Evolutionary conservation across 2,113 vertebrate species (phyloP).

Genomic region (Lycaon pictus): DNA sequence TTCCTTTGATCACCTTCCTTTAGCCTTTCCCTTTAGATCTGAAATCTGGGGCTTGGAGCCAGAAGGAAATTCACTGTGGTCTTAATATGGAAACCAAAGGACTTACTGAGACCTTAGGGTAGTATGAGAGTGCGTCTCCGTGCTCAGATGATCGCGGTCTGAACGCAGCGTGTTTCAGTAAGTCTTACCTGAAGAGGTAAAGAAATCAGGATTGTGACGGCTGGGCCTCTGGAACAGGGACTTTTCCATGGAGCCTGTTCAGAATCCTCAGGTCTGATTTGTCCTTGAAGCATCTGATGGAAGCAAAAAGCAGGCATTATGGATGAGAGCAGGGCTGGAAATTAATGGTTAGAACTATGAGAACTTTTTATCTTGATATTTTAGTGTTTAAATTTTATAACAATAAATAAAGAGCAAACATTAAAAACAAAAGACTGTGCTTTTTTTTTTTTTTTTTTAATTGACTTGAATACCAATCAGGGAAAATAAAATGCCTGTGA

Average conservation of each 20-base stretch:
- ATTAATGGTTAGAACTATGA: slow-evolving; percentile 53
- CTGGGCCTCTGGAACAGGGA: not conserved
- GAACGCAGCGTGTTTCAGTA: not conserved
- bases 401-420: slow-evolving; percentile 63
- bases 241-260: slow-evolving; percentile 26
- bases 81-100: not conserved
- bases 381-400: slow-evolving; percentile 66
- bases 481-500: slow-evolving; percentile 67
- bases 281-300: not conserved
- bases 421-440: slow-evolving; percentile 2
- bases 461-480: slow-evolving; percentile 67
- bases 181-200: slow-evolving; percentile 47
- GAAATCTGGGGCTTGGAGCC: slow-evolving; percentile 49
- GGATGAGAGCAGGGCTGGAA: not conserved
- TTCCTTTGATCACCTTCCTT: slow-evolving; percentile 26
- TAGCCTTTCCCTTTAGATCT: not conserved
- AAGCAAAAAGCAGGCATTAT: not conserved
- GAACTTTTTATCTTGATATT: slow-evolving; percentile 64
- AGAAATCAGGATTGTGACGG: slow-evolving; percentile 45
- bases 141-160: slow-evolving; percentile 44
- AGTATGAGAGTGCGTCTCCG: slow-evolving; percentile 9
- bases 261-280: slow-evolving; percentile 7
- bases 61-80: slow-evolving; percentile 3
- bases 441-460: slow-evolving; percentile 52
- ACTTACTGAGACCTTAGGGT: slow-evolving; percentile 54